Percentiles rank a stretch among this genome's conserved stretches.
These are phyloP conservation scores for Burhinus bistriatus DNA, from an alignment of 2,113 vertebrate genomes.

Conservation along the genomic window DNA sequence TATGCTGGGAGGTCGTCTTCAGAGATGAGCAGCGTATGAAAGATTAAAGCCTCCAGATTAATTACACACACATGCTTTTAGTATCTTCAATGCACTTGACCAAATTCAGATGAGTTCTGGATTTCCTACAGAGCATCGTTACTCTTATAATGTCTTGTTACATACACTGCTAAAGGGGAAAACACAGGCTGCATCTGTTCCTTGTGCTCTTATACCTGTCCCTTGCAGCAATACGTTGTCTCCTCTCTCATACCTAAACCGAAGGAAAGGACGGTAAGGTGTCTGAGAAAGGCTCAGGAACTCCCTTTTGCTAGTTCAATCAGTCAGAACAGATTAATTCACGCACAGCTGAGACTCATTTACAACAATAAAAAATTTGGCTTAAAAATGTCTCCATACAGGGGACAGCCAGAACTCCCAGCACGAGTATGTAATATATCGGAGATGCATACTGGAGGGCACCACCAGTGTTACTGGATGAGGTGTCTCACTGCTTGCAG, in stretches of 20 bases:
- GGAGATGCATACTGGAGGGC: background rate
- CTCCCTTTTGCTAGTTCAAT: background rate
- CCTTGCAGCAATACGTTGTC: background rate
- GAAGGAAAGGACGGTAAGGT: background rate
- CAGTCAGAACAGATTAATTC: background rate
- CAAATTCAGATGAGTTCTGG: background rate
- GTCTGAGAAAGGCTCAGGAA: background rate
- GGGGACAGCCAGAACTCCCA: background rate
- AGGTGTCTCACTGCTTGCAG: background rate
- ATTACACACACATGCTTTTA: background rate
- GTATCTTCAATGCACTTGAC: background rate
- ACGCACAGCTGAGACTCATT: fast-evolving
- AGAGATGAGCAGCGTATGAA: background rate
- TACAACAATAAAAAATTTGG: background rate
- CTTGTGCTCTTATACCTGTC: background rate
- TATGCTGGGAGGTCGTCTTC: background rate
- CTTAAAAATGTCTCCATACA: fast-evolving
- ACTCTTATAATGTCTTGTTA: background rate
- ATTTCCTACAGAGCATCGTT: background rate
- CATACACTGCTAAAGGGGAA: background rate
- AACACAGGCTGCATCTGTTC: background rate
- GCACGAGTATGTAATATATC: fast-evolving
- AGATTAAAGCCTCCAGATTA: background rate
- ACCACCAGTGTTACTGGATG: background rate
- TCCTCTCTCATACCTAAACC: background rate